Conservation (phyloP, 1,140 invertebrate genomes). For the Bombus huntii region DNA sequence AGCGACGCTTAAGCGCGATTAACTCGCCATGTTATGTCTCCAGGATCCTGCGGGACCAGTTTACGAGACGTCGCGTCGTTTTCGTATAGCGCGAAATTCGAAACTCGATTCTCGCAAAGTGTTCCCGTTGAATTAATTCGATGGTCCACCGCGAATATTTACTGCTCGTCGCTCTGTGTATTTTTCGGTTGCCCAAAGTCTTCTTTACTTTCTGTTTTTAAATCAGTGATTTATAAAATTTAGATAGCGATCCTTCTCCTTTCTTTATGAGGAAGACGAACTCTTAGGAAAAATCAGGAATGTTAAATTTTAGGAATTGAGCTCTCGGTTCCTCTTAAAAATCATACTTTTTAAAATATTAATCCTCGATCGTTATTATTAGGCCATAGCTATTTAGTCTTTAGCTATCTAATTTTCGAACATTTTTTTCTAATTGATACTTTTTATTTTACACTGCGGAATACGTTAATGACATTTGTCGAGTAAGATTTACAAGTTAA, state of each 20-base stretch:
- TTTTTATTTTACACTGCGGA: no score
- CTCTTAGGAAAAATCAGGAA: no score
- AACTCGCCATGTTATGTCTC: conserved; percentile 61
- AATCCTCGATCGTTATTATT: no score
- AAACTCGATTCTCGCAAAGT: conserved; percentile 20
- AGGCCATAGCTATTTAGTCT: no score
- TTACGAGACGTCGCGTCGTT: conserved; percentile 43
- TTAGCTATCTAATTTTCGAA: no score
- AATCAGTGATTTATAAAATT: neutral
- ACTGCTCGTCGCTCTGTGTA: neutral
- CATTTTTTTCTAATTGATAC: no score
- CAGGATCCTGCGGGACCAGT: conserved; percentile 36
- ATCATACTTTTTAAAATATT: no score
- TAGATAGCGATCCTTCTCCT: neutral
- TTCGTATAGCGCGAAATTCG: conserved; percentile 43
- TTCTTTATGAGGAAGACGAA: neutral
- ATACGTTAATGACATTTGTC: no score
- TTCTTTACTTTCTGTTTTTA: neutral
- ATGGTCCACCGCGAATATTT: neutral
- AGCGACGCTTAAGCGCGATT: conserved; percentile 23
- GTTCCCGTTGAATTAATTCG: conserved; percentile 25
- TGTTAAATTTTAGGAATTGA: no score
- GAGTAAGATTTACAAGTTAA: no score
- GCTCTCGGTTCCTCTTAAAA: no score
- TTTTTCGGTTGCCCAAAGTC: neutral